Base-by-base conservation (phyloP, 1,140 invertebrate species). In the Chelonus insularis region DNA sequence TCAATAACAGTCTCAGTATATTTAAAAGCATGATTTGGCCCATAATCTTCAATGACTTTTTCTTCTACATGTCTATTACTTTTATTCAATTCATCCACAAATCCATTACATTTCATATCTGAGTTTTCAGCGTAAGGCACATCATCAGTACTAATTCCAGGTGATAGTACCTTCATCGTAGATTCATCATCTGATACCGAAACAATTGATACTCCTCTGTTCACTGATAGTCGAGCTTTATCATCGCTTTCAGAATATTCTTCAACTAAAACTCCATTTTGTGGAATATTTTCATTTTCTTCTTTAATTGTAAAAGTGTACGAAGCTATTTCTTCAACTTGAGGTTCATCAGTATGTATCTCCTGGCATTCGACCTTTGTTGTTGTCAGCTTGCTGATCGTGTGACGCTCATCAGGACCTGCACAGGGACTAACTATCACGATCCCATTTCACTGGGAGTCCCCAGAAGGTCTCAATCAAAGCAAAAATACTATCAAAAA, bases 161-260 rank as follows among this genome's bases (percentile, higher is more conserved):
- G 73, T 1, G 85, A 87, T 14, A 86, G 71, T n/a, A 80, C 84
- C 43, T 83, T 83, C 66, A 83, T 74, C 1, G 82, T 86, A 48
- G 81, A 82, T 25, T 88, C 87, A 61, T 88, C 87, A 70, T 88
- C 87, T 0, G 86, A 87, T 8, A 87, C 75, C 0, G 87, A 88
- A 18, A 85, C 82, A 4, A 89, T 88, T 0, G 87, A 88, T 12
- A 88, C 73, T 2, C 83, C 84, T 64, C 85, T 81, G 68, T 83
- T 85, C 0, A 81, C 71, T 11, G 65, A 65, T 11, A 82, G 66
- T 65, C 73, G 82, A 16, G 77, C 71, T 56, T 82, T 82, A 32
- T 83, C 81, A 64, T 87, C 86, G 12, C 82, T 81, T 64, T 86
- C 83, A 6, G 81, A 84, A 50, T 81, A 85, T 62, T 84, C 82